Evolutionary conservation across 1,140 invertebrate species (phyloP), one percentile per base, ranked within the genome.

Genomic region (Rhagoletis zephyria): DNA sequence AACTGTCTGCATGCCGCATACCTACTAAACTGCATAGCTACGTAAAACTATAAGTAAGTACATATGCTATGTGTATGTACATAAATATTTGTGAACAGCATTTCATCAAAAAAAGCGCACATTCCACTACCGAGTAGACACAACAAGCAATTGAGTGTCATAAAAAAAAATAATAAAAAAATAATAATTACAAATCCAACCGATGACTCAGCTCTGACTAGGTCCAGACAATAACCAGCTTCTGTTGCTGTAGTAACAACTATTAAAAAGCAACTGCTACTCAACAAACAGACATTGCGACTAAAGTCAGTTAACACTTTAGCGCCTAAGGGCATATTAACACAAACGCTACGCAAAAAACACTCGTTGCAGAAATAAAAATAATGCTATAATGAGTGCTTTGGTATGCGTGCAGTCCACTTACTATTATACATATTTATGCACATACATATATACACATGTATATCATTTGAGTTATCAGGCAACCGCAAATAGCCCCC

Each of bases 301-400:
- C 74, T 48, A 81, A 81, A 81, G 48, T 81, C 48, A 81, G 48
- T 81, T 51, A 16, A 48, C 48, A 81, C n/a, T 81, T 48, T 19
- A 81, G 48, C n/a, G 74, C 74, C 74, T n/a, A 10, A n/a, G 30
- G 45, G 74, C 74, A 56, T 59, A 81, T 81, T 81, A 81, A 81
- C 48, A 81, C 16, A 51, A 81, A 10, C 48, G 74, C 48, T 59
- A 3, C 45, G 30, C 30, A 9, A 70, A 70, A 70, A 70, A 70
- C 30, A 14, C 42, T 3, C 12, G 42, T 74, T 74, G 61, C 9
- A 63, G 61, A 63, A 63, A 63, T 1, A 63, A 63, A 63, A 63
- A 63, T 1, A 63, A 63, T 7, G 61, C 16, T 63, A n/a, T 16
- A 7, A 40, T 45, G 10, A 81, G 14, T 59, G 74, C n/a, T 81